phyloP scores from a whole-genome alignment of 2,888 invertebrate genomes.

The Lithosia quadra region DNA sequence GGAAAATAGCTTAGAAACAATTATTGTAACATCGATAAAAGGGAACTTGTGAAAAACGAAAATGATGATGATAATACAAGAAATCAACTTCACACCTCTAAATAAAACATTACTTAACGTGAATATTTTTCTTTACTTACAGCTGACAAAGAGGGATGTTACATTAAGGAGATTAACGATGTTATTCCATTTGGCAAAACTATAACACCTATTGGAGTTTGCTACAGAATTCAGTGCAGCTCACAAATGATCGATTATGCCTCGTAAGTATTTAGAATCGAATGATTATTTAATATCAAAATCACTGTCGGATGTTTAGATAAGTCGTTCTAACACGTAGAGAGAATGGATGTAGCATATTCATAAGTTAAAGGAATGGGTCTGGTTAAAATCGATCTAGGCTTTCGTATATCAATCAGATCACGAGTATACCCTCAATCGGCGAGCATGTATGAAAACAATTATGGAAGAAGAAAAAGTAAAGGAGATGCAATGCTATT shows the following conservation, averaged over 20 bases:
- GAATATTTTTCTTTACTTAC: constrained; percentile 52
- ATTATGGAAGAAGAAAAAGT: not conserved
- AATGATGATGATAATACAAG: not conserved
- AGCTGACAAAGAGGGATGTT: constrained; percentile 77
- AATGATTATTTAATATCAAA: too few relatives aligned
- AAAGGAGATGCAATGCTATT: not conserved
- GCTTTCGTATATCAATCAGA: not conserved
- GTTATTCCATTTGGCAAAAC: constrained; percentile 68
- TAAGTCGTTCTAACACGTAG: not conserved
- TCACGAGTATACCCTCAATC: not conserved
- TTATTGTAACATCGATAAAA: not conserved
- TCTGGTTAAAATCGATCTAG: not conserved
- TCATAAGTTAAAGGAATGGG: not conserved
- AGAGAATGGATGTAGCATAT: too few relatives aligned
- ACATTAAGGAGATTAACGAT: constrained; percentile 68
- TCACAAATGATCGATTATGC: constrained; percentile 62
- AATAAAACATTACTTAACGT: not conserved
- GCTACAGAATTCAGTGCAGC: constrained; percentile 70
- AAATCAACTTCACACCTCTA: too few relatives aligned
- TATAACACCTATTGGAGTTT: constrained; percentile 62
- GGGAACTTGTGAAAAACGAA: not conserved
- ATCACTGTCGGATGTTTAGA: not conserved
- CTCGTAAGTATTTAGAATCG: constrained; percentile 67
- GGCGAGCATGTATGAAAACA: not conserved
- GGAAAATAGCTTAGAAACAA: not conserved